These are phyloP conservation scores for Meloidogyne chitwoodi DNA, from an alignment of 1,140 invertebrate species.

Conservation along the genomic window DNA sequence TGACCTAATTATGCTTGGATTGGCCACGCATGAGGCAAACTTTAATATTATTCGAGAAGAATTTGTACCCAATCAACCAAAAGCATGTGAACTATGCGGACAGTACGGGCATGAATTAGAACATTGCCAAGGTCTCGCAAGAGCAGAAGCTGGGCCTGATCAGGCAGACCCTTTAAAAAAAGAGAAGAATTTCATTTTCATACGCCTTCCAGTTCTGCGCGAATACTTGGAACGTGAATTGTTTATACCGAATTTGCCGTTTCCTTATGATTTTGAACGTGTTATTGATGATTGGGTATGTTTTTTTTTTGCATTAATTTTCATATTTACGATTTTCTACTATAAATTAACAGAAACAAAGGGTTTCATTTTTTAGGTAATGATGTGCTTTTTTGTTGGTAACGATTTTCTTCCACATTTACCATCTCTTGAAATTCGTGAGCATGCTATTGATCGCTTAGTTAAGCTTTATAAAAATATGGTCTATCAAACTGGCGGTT, in stretches of 20 bases:
- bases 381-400: conserved; percentile 99
- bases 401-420: conserved; percentile 99
- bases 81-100: conserved; percentile 91
- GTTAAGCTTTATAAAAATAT: conserved; percentile 89
- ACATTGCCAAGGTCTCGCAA: conserved; percentile 74
- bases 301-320: conserved; percentile 76
- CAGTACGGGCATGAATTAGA: conserved; percentile 93
- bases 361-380: conserved; percentile 73
- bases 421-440: conserved; percentile 93
- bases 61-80: conserved; percentile 92
- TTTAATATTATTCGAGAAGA: conserved; percentile 89
- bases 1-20: conserved; percentile 94
- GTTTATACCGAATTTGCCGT: conserved; percentile 85
- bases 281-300: conserved; percentile 98
- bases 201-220: conserved; percentile 78
- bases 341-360: not conserved
- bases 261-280: conserved; percentile 71
- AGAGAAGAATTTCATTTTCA: conserved; percentile 63
- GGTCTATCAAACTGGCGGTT: conserved; percentile 73
- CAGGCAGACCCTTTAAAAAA: conserved; percentile 48
- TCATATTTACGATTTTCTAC: no score
- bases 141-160: conserved; percentile 47
- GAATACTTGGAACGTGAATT: conserved; percentile 91
- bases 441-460: conserved; percentile 91
- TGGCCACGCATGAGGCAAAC: conserved; percentile 96